Evolutionary conservation across 2,113 vertebrate genomes (phyloP).

Genomic region (Panthera uncia): DNA sequence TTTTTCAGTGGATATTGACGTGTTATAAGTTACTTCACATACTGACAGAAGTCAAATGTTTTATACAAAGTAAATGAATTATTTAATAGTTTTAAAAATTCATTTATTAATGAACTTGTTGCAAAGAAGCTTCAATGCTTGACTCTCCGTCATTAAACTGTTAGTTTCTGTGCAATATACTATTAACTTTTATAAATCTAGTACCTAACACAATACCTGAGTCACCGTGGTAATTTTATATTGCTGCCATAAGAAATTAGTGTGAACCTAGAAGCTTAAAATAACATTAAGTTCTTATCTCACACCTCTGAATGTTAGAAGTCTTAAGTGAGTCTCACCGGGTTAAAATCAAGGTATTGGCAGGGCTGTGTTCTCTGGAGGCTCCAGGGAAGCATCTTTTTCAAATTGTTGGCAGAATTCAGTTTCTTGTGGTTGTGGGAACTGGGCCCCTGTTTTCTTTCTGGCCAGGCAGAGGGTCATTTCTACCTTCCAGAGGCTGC

Average conservation of each 20-base stretch:
- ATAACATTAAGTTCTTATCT: neutral
- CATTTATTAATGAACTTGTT: neutral
- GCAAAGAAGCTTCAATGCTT: neutral
- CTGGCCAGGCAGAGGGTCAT: neutral
- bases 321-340: neutral
- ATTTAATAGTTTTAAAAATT: neutral
- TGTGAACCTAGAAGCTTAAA: neutral
- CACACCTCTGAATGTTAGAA: neutral
- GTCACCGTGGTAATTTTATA: neutral
- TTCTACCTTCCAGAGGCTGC: neutral
- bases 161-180: neutral
- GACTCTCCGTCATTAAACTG: neutral
- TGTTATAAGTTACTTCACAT: neutral
- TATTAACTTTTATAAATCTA: neutral
- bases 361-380: neutral
- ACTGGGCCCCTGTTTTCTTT: neutral
- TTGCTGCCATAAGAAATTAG: neutral
- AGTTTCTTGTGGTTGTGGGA: neutral
- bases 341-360: neutral
- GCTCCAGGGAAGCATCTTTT: neutral
- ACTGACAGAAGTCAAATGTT: neutral
- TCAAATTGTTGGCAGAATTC: neutral
- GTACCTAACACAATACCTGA: neutral
- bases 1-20: neutral
- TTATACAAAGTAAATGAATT: neutral